phyloP scores from a whole-genome alignment of 2,113 vertebrate genomes.

The Pomatostomus ruficeps region DNA sequence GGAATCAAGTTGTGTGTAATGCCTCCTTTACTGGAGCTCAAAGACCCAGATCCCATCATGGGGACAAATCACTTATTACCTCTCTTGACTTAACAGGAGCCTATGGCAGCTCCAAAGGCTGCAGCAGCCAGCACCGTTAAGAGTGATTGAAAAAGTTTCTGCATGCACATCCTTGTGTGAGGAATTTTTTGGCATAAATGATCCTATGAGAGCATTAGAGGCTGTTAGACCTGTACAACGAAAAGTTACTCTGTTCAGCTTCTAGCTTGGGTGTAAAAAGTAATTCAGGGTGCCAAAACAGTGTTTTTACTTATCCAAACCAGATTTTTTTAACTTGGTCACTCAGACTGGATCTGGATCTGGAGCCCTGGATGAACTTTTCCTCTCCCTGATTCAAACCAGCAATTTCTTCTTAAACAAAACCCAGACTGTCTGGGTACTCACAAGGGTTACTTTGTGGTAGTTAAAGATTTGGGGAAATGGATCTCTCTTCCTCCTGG shows the following conservation, averaged over 20 bases:
- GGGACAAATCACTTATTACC: not conserved
- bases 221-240: not conserved
- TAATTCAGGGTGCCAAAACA: not conserved
- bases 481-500: not conserved
- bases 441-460: conserved; percentile 34
- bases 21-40: not conserved
- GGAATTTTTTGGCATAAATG: not conserved
- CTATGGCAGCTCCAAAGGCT: not conserved
- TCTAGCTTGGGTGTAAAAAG: conserved; percentile 49
- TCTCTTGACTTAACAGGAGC: not conserved
- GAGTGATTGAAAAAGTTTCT: not conserved
- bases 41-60: not conserved
- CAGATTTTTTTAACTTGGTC: conserved; percentile 3
- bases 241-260: conserved; percentile 9
- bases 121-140: not conserved
- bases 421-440: not conserved
- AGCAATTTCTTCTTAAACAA: conserved; percentile 30
- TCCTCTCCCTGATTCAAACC: conserved; percentile 11
- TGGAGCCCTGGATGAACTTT: conserved; percentile 41
- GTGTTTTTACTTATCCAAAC: not conserved
- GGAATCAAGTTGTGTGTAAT: not conserved
- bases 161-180: rapidly evolving
- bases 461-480: conserved; percentile 27
- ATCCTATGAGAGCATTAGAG: not conserved
- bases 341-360: not conserved